Base-by-base conservation (phyloP, 2,113 vertebrate genomes). In the Trichomycterus rosablanca region DNA sequence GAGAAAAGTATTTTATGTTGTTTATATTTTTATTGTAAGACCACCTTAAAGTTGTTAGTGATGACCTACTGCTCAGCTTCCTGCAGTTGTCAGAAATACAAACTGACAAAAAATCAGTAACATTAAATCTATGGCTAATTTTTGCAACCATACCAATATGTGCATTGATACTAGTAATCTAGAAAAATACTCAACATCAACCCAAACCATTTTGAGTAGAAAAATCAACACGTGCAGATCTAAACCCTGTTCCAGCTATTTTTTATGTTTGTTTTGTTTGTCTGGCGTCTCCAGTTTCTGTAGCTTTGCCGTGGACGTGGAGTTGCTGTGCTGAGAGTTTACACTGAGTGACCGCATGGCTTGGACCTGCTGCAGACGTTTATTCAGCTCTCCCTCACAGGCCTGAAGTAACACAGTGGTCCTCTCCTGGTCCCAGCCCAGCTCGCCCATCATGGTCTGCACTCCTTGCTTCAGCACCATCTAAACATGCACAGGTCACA, bases 281-380 rank as follows among this genome's bases (percentile, higher is more conserved):
- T 71, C 53, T 49, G 45, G 7, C 0, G 55, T 61, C 37, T 67
- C 2, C 32, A 23, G 46, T 8, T 56, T 6, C 3, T 55, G 51
- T 20, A 62, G 10, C 39, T 61, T 44, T 15, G 22, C 22, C 5
- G 54, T 24, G 67, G 34, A 34, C 37, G 68, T 46, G 15, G 58
- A 40, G 61, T 22, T 4, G 43, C 14, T 26, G 37, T 7, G 68
- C 32, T 77, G 68, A 1, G 78, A 35, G 70, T 32, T 70, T 67
- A 63, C 64, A 26, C 75, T 77, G 71, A 89, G 77, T 8, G 81
- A 86, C 26, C 79, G 79, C 61, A 84, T 50, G 14, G 79, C 75
- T 72, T 80, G 82, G 53, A 86, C 63, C 72, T 82, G 76, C 76
- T 66, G 74, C 12, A 88, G 76, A 59, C 86, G 82, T 39, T 15